Conservation (phyloP, 2,113 vertebrate species). For the Dasypus novemcinctus region DNA sequence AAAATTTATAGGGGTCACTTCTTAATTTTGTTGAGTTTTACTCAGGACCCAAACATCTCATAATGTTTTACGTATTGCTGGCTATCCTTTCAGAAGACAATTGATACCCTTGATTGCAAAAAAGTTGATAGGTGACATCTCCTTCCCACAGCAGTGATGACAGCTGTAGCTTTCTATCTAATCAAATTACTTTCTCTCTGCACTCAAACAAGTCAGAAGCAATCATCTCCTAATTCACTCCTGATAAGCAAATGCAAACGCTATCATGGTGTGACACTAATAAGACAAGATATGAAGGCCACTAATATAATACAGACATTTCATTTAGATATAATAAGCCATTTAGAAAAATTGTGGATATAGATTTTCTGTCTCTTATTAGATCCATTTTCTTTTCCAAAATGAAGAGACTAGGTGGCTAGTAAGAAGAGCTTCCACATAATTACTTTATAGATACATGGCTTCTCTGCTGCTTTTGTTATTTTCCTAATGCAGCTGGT, state of each 20-base stretch:
- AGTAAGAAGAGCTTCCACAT: neutral
- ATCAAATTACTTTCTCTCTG: constrained; percentile 8
- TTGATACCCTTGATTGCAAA: neutral
- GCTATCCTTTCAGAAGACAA: neutral
- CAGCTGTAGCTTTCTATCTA: neutral
- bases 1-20: neutral
- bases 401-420: constrained; percentile 1
- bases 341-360: constrained; percentile 73
- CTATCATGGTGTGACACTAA: constrained; percentile 61
- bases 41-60: neutral
- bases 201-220: neutral
- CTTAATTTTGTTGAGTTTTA: neutral
- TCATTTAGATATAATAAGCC: constrained; percentile 71
- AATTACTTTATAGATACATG: constrained; percentile 7
- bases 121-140: neutral
- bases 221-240: neutral
- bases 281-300: constrained; percentile 52
- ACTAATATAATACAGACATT: constrained; percentile 51
- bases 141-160: rapidly evolving
- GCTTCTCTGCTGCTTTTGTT: constrained; percentile 39
- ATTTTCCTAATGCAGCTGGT: constrained; percentile 47
- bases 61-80: neutral
- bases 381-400: constrained; percentile 74
- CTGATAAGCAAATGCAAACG: constrained; percentile 27
- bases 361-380: constrained; percentile 78